Percentiles rank a stretch among this genome's conserved stretches.
Evolutionary conservation across 2,113 vertebrate genomes (phyloP).

Genomic region (Sylvilagus bachmani): DNA sequence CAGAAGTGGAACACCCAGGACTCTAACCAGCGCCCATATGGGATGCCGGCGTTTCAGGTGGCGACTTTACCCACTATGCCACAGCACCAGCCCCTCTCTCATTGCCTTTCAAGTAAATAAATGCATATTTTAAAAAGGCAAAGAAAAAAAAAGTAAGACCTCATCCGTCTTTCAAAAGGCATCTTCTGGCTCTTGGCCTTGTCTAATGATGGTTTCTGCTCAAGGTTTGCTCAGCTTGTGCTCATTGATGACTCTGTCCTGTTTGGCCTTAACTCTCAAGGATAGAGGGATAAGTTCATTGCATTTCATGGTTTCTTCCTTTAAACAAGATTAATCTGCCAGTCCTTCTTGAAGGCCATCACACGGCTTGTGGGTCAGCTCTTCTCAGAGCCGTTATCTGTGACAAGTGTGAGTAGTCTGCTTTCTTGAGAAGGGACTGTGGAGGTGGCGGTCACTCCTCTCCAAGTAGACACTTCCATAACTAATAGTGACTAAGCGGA

Average conservation of each 20-base stretch:
- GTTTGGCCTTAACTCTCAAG: not conserved
- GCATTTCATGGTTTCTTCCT: constrained; percentile 6
- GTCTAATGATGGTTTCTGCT: not conserved
- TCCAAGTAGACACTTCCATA: not conserved
- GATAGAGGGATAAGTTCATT: not conserved
- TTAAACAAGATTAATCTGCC: not conserved
- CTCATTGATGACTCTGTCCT: not conserved
- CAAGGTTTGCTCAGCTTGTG: not conserved
- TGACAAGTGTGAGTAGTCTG: not conserved
- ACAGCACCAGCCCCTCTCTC: no score
- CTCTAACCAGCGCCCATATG: no score
- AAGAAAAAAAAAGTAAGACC: not conserved
- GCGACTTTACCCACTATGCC: no score
- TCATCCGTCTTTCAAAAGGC: not conserved
- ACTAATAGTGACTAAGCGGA: no score
- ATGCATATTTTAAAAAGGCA: no score
- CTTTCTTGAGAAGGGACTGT: not conserved
- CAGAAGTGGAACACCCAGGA: no score
- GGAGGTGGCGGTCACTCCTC: not conserved
- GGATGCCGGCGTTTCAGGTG: no score
- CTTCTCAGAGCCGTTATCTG: not conserved
- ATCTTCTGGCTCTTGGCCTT: not conserved
- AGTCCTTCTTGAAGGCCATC: not conserved
- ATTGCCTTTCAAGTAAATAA: no score
- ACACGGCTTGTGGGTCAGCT: not conserved